Evolutionary conservation across 2,888 invertebrate species (phyloP), one percentile per base, ranked within the genome.

Genomic region (Ectobius pallidus): DNA sequence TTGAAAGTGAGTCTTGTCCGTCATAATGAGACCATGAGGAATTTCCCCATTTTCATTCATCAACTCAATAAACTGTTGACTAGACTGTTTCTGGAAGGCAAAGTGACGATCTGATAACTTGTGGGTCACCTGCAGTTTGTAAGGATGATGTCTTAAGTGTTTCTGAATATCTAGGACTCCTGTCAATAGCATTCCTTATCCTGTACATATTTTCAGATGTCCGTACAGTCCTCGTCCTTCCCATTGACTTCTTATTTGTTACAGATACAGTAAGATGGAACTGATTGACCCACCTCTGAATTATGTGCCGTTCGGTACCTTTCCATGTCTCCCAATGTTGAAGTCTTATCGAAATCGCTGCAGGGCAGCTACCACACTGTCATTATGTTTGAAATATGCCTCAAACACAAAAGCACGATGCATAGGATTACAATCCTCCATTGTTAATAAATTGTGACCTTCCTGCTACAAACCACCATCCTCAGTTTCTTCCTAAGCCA

Each of bases 281-380:
- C 14, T 55, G n/a, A 1, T 55, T 14, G 22, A 55, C 25, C 25
- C 55, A 55, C 27, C 1, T 55, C 14, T 16, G 16, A 55, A 55
- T 55, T 55, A 25, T 22, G 25, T 55, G 27, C 55, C 55, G 25
- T 55, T 55, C 55, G 4, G 55, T 55, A 25, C 25, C 55, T 55
- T n/a, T n/a, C n/a, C n/a, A n/a, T n/a, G n/a, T n/a, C n/a, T n/a
- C 27, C 25, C 27, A 55, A 55, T 55, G 25, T 55, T 55, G 14
- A 55, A 55, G 7, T 55, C 22, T 9, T 55, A 25, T 22, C 7
- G 55, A 55, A 55, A 55, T 25, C 25, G 20, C 55, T 16, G 2
- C 27, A 22, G 14, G 4, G 3, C 22, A 55, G 20, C 55, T 27
- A 27, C 55, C 55, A 55, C 55, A 55, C 27, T 55, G 22, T 55